These are phyloP conservation scores for Limnothrissa miodon DNA, from an alignment of 2,113 vertebrate species.

Conservation along the genomic window DNA sequence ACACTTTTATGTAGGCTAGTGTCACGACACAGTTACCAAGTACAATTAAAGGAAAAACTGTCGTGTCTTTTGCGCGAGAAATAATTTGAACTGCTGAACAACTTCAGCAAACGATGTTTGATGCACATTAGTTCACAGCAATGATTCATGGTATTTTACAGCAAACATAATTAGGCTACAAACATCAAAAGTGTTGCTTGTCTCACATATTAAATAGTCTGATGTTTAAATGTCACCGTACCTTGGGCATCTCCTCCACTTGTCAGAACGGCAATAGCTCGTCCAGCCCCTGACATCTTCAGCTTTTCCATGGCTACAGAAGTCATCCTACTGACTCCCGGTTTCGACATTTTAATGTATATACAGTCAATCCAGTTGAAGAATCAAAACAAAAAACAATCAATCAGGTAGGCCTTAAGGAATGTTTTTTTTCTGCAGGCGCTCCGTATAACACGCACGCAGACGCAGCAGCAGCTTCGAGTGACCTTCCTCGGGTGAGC, in stretches of 20 bases:
- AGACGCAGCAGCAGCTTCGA: neutral
- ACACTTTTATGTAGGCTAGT: neutral
- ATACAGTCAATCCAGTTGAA: neutral
- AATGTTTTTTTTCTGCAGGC: neutral
- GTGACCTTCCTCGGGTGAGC: neutral
- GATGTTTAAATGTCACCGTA: neutral
- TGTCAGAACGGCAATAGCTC: constrained; percentile 87
- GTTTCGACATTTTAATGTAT: neutral
- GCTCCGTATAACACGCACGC: neutral
- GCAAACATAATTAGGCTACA: neutral
- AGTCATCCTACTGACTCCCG: constrained; percentile 56
- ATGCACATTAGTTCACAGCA: neutral
- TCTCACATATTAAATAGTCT: neutral
- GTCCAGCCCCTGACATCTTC: constrained; percentile 83
- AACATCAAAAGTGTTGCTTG: neutral
- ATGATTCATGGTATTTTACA: too few species aligned
- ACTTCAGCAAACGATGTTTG: neutral
- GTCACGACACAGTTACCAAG: neutral
- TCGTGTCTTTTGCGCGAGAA: neutral
- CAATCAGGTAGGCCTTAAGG: neutral
- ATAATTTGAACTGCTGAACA: neutral
- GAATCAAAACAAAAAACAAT: too few species aligned
- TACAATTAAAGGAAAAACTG: neutral
- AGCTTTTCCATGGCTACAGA: constrained; percentile 76
- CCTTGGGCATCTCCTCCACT: constrained; percentile 97